These are phyloP conservation scores for Zophobas atratus DNA, from an alignment of 1,140 invertebrate species.

Conservation along the genomic window DNA sequence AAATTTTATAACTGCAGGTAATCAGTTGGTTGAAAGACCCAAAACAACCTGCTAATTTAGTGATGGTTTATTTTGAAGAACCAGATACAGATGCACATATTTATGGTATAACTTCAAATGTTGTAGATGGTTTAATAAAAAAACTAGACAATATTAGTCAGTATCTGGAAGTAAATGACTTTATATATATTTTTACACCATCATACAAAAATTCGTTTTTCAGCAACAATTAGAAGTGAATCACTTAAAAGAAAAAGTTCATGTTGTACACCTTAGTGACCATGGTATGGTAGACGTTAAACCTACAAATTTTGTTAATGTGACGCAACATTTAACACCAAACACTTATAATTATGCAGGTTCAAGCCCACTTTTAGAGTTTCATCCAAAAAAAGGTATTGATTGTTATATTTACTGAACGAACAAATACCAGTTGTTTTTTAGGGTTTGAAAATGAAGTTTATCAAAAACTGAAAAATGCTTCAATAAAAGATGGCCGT, in stretches of 20 bases:
- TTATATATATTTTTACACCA: not conserved
- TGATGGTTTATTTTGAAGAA: constrained; percentile 82
- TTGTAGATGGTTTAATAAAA: constrained; percentile 68
- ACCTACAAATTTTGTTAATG: constrained; percentile 72
- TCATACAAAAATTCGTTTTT: constrained; percentile 7
- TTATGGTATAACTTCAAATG: constrained; percentile 67
- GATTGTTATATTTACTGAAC: not conserved
- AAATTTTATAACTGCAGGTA: constrained; percentile 62
- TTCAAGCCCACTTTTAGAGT: constrained; percentile 70
- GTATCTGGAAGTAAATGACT: constrained; percentile 66
- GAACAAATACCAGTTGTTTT: constrained; percentile 39
- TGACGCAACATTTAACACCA: constrained; percentile 72
- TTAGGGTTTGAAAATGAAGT: constrained; percentile 69
- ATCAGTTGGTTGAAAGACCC: constrained; percentile 78
- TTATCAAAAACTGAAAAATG: constrained; percentile 71
- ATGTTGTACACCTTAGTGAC: constrained; percentile 82
- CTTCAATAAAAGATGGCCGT: constrained; percentile 65
- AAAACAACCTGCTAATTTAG: constrained; percentile 73
- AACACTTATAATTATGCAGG: constrained; percentile 69
- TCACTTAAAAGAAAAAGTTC: constrained; percentile 69
- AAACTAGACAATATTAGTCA: constrained; percentile 73
- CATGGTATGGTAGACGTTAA: constrained; percentile 79
- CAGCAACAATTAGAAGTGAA: constrained; percentile 31
- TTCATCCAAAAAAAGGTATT: constrained; percentile 72
- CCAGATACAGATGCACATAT: constrained; percentile 77